Base-by-base conservation (phyloP, 2,113 vertebrate species). In the Prunella himalayana region DNA sequence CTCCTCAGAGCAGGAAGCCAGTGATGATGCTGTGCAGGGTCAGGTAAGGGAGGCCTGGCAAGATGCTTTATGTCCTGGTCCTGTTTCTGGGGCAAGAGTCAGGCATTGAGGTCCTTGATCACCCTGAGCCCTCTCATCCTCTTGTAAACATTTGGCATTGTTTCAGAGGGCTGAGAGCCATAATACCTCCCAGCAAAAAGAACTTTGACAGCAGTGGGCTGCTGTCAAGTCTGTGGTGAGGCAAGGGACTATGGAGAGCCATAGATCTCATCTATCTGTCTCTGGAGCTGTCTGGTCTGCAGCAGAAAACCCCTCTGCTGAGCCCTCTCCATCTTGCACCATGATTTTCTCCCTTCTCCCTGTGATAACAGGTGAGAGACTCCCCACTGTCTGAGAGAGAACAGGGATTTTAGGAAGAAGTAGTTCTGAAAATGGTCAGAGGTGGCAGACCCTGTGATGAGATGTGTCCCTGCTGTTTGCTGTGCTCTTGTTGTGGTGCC, bases 1-100 rank as follows among this genome's bases (percentile, higher is more conserved):
- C 97, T 99, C 99, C 86, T 99, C 99, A 0, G 99, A 99, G 97
- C 99, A 99, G 97, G 99, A 99, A 95, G 99, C 99, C 96, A 99
- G 99, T 0, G 99, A 99, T 22, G 99, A 99, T 25, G 99, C 99
- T 12, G 99, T 98, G 8, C 99, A 99, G 87, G 98, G 97, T 50
- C 99, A 99, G 99, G 99, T 99, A 97, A 93, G 90, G 86, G 47
- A 68, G 44, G 13, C 33, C 31, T 83, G 47, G 21, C 51, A 86
- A 51, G 27, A 41, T 66, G 22, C 31, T 6, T 84, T 50, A 14
- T 39, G 39, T 78, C n/a, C n/a, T 82, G 39, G 6, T 78, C 14
- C 23, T 15, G 6, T 82, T 84, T 78, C 49, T 76, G 7, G 21
- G 19, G 13, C 30, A 54, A 33, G 41, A 70, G 22, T 60, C 51